Evolutionary conservation across 2,113 vertebrate genomes (phyloP).

Genomic region (Muscicapa adusta): DNA sequence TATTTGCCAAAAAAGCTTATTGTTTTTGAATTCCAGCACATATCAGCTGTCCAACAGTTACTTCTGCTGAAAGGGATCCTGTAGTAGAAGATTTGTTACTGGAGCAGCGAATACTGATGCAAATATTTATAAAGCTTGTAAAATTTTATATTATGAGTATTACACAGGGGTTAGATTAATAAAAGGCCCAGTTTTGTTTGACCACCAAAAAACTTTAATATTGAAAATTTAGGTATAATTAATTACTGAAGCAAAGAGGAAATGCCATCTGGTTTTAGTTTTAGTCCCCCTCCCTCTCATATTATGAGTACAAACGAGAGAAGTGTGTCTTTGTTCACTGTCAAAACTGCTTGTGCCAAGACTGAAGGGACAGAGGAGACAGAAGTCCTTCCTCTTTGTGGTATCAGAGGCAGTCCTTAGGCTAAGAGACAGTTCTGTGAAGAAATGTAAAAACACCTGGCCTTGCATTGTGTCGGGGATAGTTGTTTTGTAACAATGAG

Average conservation of each 20-base stretch:
- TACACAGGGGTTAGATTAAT: slow-evolving; percentile 7
- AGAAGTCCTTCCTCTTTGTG: not conserved
- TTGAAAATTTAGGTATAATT: slow-evolving; percentile 24
- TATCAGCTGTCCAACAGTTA: not conserved
- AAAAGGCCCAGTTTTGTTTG: not conserved
- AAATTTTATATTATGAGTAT: not conserved
- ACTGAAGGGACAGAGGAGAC: not conserved
- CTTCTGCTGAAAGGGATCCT: not conserved
- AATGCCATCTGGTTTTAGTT: slow-evolving; percentile 42
- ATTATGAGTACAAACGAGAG: not conserved
- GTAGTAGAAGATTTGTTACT: not conserved
- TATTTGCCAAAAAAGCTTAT: not conserved
- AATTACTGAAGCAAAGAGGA: slow-evolving; percentile 19
- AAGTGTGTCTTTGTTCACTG: slow-evolving; percentile 27
- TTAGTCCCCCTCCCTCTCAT: not conserved
- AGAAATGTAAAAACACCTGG: not conserved
- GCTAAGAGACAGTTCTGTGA: not conserved
- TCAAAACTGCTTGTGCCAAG: not conserved
- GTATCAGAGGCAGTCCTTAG: not conserved
- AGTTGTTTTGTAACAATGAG: not conserved
- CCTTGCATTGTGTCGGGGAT: not conserved
- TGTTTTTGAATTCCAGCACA: not conserved
- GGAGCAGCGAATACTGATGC: not conserved
- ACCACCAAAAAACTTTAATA: not conserved
- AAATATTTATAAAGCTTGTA: slow-evolving; percentile 22